Base-by-base conservation (phyloP, 2,113 vertebrate genomes). In the Lampris incognitus region DNA sequence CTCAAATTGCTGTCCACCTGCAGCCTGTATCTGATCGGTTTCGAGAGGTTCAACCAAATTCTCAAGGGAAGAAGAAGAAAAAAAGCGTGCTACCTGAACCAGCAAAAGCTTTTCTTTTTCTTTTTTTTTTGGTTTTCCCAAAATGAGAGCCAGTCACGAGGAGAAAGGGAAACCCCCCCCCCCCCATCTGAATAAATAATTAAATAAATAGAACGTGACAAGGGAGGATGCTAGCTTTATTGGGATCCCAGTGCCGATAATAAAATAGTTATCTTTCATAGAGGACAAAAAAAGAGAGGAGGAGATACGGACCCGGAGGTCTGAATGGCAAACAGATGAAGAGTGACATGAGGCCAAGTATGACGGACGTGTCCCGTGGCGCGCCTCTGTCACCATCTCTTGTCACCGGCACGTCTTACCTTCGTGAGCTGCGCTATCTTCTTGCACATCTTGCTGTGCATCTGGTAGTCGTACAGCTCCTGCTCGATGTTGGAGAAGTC, bases 351-450 rank as follows among this genome's bases (percentile, higher is more conserved):
- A 40, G 39, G 11, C 44, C 11, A 4, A 11, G n/a, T 36, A 9
- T 54, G 36, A 11, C 65, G 8, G 37, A 58, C 58, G 49, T 48
- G 49, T 40, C 9, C 48, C 66, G 76, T 46, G 58, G 82, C 72
- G 79, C 74, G 65, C 51, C 54, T 63, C 69, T 69, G 66, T 3
- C 61, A 57, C 24, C 24, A 24, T 24, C 24, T 24, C 24, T 75
- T 81, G 61, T 48, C 78, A 49, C 48, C 48, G 39, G 66, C 71
- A 3, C 76, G 7, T 69, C 93, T 88, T 94, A 99, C 98, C 97
- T 99, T 99, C 5, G 98, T 99, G 72, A 99, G 97, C 94, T 99
- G 98, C 6, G 98, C 98, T 50, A 99, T 98, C 94, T 99, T 99
- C 94, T 99, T 99, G 93, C 97, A 98, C 97, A 99, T 99, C 91